Evolutionary conservation across 2,888 invertebrate species (phyloP), one percentile per base, ranked within the genome.

Genomic region (Macrosoma leucophasiata): DNA sequence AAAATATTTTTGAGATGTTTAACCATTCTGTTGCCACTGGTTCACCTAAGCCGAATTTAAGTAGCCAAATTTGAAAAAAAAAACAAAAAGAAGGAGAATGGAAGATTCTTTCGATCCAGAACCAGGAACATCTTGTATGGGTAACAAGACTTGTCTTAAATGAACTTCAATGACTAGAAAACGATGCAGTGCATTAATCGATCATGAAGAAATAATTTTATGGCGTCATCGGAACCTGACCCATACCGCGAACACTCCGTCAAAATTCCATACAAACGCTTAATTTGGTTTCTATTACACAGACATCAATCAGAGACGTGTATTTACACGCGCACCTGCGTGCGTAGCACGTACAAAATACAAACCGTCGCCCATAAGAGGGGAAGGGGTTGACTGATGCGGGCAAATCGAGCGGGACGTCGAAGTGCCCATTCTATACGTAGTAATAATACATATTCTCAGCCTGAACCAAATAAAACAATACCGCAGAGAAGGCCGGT

Each of bases 121-220:
- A 24, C 24, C 13, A 24, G 24, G 24, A 24, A 24, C 13, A 14
- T 13, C 13, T 9, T 13, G 23, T 23, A 23, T 8, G 23, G 23
- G 12, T 23, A 24, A 24, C 4, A 24, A 24, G 24, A 24, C 24
- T 24, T 24, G 24, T 14, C 14, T 24, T 14, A 24, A 11, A 24
- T 14, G 24, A n/a, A n/a, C n/a, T n/a, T n/a, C n/a, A n/a, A n/a
- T n/a, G n/a, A 32, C 13, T 18, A 13, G 19, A 32, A 18, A 24
- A 19, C 9, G 32, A 25, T 18, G 21, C n/a, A 32, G 14, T 11
- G 19, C 18, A n/a, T 10, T 32, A 6, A 32, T 31, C 8, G 19
- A 24, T 15, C 24, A 20, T 25, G 18, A 32, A 4, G 25, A 31
- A 13, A 30, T 30, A 13, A 30, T 14, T 17, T 8, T 22, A 14